phyloP scores from a whole-genome alignment of 1,140 invertebrate species.

The Tetragonula clypearis region DNA sequence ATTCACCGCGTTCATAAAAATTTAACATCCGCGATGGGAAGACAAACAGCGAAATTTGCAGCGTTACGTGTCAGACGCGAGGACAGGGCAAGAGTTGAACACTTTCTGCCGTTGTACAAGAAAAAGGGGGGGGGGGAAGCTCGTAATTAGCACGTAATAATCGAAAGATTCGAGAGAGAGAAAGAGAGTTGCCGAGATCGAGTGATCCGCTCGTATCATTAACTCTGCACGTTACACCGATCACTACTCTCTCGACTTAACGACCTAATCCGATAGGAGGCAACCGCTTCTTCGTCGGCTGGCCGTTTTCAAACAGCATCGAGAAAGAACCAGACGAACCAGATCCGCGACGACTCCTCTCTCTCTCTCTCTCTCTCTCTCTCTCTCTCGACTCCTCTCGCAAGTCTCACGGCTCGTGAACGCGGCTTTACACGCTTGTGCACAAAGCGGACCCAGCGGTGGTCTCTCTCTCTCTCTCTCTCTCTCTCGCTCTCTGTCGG shows the following conservation, averaged over 20 bases:
- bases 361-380: not conserved
- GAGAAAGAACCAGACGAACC: slow-evolving; percentile 10
- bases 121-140: no score
- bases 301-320: not conserved
- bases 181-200: not conserved
- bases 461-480: slow-evolving; percentile 23
- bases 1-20: no score
- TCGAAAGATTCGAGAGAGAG: not conserved
- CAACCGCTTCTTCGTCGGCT: not conserved
- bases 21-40: no score
- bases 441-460: slow-evolving; percentile 49
- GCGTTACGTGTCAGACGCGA: no score
- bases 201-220: not conserved
- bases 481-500: slow-evolving; percentile 1
- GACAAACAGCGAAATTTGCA: no score
- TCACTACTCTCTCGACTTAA: slow-evolving; percentile 1
- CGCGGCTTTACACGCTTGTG: slow-evolving; percentile 45
- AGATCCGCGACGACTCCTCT: slow-evolving; percentile 2
- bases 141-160: not conserved
- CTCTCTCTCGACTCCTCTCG: not conserved
- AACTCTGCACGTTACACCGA: not conserved
- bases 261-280: slow-evolving; percentile 1
- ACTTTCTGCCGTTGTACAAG: no score
- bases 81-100: no score
- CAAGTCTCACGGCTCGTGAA: not conserved